phyloP scores from a whole-genome alignment of 2,797 vertebrate genomes.

The Pelobates cultripes region DNA sequence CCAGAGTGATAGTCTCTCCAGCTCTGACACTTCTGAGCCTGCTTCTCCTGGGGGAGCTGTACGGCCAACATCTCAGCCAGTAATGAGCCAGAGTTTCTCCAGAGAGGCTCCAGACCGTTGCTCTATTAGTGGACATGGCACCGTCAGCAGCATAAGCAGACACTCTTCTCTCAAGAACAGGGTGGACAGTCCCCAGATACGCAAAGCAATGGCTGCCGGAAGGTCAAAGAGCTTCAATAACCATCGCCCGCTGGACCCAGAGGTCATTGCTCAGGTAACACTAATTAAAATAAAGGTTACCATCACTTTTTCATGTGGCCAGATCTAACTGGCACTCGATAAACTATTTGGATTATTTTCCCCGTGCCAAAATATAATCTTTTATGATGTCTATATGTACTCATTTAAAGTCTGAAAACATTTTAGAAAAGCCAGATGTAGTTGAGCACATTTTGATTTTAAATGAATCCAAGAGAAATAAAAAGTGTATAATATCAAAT shows the following conservation, averaged over 20 bases:
- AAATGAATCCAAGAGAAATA: too few species aligned
- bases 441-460: too few species aligned
- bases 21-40: constrained; percentile 75
- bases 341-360: too few species aligned
- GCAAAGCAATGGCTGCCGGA: constrained; percentile 85
- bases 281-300: background rate
- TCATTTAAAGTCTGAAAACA: too few species aligned
- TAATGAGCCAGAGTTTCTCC: constrained; percentile 80
- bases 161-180: constrained; percentile 95
- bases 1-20: constrained; percentile 78
- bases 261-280: constrained; percentile 89
- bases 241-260: constrained; percentile 92
- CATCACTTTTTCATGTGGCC: too few species aligned
- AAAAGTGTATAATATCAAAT: too few species aligned
- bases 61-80: constrained; percentile 85
- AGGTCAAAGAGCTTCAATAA: constrained; percentile 99
- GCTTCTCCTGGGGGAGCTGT: constrained; percentile 73
- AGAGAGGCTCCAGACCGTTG: constrained; percentile 90
- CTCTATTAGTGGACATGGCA: constrained; percentile 88
- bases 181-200: constrained; percentile 92
- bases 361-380: too few species aligned
- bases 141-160: constrained; percentile 94
- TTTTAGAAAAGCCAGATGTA: too few species aligned
- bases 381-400: too few species aligned
- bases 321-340: too few species aligned